Conservation (phyloP, 2,888 invertebrate genomes). For the Macrophya alboannulata region DNA sequence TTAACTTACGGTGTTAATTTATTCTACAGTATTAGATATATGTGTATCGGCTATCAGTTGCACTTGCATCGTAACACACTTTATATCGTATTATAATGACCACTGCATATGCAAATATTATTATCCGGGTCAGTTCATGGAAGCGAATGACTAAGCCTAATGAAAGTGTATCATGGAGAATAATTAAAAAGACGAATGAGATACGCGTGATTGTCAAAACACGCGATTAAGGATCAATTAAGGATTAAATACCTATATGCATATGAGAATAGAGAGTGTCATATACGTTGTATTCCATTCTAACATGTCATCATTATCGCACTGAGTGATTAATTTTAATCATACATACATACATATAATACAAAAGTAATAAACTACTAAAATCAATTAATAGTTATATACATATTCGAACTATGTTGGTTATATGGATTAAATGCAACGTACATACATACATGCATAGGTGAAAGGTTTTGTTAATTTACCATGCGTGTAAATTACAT, state of each 20-base stretch:
- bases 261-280: not conserved
- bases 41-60: not conserved
- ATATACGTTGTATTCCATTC: not conserved
- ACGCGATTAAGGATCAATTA: too few species aligned
- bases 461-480: not conserved
- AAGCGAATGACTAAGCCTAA: not conserved
- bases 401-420: not conserved
- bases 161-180: not conserved
- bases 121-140: not conserved
- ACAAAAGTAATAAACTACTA: not conserved
- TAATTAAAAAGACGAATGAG: not conserved
- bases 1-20: not conserved
- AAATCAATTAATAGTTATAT: not conserved
- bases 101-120: not conserved
- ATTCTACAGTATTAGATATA: not conserved
- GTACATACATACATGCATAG: not conserved
- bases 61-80: too few species aligned
- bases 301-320: slow-evolving; percentile 1
- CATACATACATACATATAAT: too few species aligned
- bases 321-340: not conserved
- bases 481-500: not conserved
- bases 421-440: not conserved
- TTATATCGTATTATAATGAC: not conserved
- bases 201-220: not conserved
- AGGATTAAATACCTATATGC: too few species aligned